Evolutionary conservation across 2,888 invertebrate genomes (phyloP), one percentile per base, ranked within the genome.

Genomic region (Liopterus haemorrhoidalis): DNA sequence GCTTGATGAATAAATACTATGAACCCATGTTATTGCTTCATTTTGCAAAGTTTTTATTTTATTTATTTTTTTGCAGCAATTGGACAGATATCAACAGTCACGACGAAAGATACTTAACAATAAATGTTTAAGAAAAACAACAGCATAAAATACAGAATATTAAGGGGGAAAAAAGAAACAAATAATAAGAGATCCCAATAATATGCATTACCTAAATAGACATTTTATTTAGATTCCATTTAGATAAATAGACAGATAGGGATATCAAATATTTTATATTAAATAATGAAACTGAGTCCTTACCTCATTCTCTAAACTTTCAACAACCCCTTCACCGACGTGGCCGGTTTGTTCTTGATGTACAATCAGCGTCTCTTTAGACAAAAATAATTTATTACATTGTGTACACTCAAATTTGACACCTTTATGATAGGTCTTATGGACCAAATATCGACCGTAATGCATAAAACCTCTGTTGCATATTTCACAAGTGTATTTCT

Each of bases 371-470:
- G 62, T 64, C 3, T 73, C 65, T 47, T 74, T 69, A 2, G 71
- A 72, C 6, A 68, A 59, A 60, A 74, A 78, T 21, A 64, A 60
- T 20, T 64, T 62, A 8, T 64, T 61, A 57, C 81, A 81, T 43
- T 69, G 63, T 1, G 51, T 62, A 62, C 83, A 84, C 55, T 75
- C 75, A 60, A 76, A 81, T 39, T 69, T 66, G 11, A 78, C 72
- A 11, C 73, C 74, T 46, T 78, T 78, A 61, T 84, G 84, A 36
- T 70, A 71, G 31, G 74, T 72, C 43, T 76, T 69, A 58, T 81
- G 80, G 3, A 74, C 41, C 49, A 65, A 65, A 38, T 70, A 73
- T 54, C 71, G 64, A 18, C 70, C 71, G 37, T 68, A 65, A 57
- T 75, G 73, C 18, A 69, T 58, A 54, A 76, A 76, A 44, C 69